Evolutionary conservation across 2,797 vertebrate species (phyloP), one percentile per base, ranked within the genome.

Genomic region (Rallus crepitans): DNA sequence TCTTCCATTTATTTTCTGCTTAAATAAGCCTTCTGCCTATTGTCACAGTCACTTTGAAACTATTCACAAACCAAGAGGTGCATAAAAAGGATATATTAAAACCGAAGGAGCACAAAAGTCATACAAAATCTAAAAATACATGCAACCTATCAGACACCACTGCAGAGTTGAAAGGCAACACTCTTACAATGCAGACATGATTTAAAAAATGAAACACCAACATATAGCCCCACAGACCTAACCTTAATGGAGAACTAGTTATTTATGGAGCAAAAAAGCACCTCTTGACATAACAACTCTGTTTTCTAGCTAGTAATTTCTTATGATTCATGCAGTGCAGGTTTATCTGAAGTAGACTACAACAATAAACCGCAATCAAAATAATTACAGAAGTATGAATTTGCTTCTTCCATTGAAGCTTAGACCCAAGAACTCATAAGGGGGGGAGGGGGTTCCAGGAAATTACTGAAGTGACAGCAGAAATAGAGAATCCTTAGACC

Each of bases 261-360:
- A 78, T 77, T 63, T 72, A 33, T 65, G 65, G 33, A 90, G 48
- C 42, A 42, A 27, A 78, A 83, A 95, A 95, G 65, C 72, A 94
- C n/a, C 69, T 88, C 89, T 93, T 88, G 73, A 93, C 87, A 73
- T 80, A 87, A 6, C 59, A 90, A 65, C 48, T 63, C 35, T 81
- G 14, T 66, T 88, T 83, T 86, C 77, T 61, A 75, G 72, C 31
- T 61, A 73, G 57, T 35, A 79, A 94, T 81, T 93, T 88, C 27
- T n/a, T 59, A 88, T 65, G 82, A 95, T 56, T 88, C 85, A 86
- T 28, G 13, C 76, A 76, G 30, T 31, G 65, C 55, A 69, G 35
- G 28, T 63, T 96, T 73, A 79, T 56, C 53, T 73, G 65, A 81
- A 93, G 87, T 60, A 91, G 48, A 69, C 18, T 64, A 87, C 53